phyloP scores from a whole-genome alignment of 2,113 vertebrate species.

The Oreochromis spilurus region DNA sequence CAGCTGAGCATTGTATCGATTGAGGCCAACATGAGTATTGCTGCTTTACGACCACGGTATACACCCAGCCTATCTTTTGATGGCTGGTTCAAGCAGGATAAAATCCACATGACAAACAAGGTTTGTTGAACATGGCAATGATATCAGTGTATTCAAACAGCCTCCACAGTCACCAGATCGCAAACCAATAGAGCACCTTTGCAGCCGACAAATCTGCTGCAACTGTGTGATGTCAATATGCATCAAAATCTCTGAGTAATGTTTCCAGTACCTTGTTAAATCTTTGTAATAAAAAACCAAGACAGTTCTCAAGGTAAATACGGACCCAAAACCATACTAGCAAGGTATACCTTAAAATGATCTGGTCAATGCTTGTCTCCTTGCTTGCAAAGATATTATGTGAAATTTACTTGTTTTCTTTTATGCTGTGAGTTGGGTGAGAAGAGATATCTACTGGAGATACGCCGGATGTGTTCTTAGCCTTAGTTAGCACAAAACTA shows the following conservation, averaged over 20 bases:
- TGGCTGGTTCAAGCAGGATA: not conserved
- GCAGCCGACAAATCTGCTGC: not conserved
- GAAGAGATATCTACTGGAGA: not conserved
- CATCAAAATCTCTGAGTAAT: not conserved
- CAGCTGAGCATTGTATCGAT: not conserved
- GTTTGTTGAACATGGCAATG: not conserved
- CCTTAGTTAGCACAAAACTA: not conserved
- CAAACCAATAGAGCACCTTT: not conserved
- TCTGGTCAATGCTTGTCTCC: not conserved
- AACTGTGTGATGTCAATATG: not conserved
- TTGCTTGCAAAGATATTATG: not conserved
- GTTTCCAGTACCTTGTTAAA: not conserved
- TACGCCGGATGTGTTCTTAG: not conserved
- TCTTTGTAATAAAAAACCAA: not conserved
- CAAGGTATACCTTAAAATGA: not conserved
- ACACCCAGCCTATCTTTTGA: not conserved
- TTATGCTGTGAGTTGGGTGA: not conserved
- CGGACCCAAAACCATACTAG: not conserved
- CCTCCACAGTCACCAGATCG: not conserved
- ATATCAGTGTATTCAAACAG: not conserved
- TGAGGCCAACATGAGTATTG: not conserved
- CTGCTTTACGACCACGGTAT: not conserved
- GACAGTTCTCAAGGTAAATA: not conserved
- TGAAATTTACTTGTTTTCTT: not conserved
- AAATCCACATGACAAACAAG: not conserved